Evolutionary conservation across 2,797 vertebrate genomes (phyloP).

Genomic region (Odontamblyopus rebecca): DNA sequence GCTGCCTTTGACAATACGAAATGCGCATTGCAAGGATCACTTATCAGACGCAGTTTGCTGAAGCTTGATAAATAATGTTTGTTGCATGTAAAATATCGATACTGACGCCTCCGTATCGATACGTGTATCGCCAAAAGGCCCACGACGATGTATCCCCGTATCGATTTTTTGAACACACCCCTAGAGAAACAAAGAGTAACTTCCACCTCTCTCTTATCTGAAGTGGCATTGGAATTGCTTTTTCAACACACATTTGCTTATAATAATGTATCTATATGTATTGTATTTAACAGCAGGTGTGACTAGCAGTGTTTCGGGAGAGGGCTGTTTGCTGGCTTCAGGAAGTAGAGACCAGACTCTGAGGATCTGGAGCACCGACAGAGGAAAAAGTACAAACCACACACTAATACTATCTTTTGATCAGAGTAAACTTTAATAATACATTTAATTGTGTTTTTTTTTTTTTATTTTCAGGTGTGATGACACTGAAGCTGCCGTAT

Average conservation of each 20-base stretch:
- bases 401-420: not conserved
- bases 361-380: conserved; percentile 88
- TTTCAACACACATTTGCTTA: not conserved
- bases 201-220: too few species aligned
- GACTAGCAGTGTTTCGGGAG: conserved; percentile 51
- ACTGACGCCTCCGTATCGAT: too few species aligned
- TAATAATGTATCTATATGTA: not conserved
- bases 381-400: conserved; percentile 81
- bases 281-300: conserved; percentile 20
- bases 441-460: not conserved
- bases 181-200: too few species aligned
- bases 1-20: too few species aligned
- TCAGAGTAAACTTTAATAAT: not conserved
- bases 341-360: conserved; percentile 97
- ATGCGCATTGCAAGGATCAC: too few species aligned
- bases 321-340: conserved; percentile 86
- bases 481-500: conserved; percentile 89
- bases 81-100: too few species aligned
- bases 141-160: too few species aligned
- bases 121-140: too few species aligned
- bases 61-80: too few species aligned
- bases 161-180: too few species aligned
- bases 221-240: not conserved
- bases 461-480: conserved; percentile 72
- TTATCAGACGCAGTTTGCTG: too few species aligned